Evolutionary conservation across 2,888 invertebrate genomes (phyloP).

Genomic region (Hypsopygia costalis): DNA sequence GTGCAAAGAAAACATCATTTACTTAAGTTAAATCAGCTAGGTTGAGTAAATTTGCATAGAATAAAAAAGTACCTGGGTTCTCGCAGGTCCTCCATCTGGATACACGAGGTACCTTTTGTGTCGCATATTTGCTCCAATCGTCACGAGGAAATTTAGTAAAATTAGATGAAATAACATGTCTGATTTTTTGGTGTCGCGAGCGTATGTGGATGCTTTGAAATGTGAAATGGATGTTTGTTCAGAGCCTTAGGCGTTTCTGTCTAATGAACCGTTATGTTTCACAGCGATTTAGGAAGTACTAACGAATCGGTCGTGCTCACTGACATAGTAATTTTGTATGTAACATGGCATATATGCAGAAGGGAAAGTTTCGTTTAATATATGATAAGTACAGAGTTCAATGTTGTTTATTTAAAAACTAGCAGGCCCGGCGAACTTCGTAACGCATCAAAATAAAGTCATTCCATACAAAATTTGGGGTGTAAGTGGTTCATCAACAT

Average conservation of each 20-base stretch:
- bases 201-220: conserved; percentile 54
- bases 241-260: conserved; percentile 49
- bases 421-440: no score
- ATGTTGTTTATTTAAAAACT: no score
- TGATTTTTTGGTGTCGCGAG: conserved; percentile 32
- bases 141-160: conserved; percentile 51
- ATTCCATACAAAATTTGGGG: no score
- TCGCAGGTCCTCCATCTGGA: conserved; percentile 78
- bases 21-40: conserved; percentile 59
- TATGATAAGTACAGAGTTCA: conserved; percentile 19
- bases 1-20: conserved; percentile 72
- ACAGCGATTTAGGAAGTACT: conserved; percentile 57
- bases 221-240: conserved; percentile 68
- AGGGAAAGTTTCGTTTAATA: conserved; percentile 16
- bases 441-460: no score
- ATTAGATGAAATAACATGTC: conserved; percentile 52
- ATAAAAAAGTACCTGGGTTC: conserved; percentile 76
- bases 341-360: not conserved
- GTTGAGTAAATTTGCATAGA: conserved; percentile 56
- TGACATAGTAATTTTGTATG: conserved; percentile 16
- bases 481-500: no score
- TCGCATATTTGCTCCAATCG: conserved; percentile 44
- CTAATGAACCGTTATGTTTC: conserved; percentile 79
- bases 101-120: conserved; percentile 80
- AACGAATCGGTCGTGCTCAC: conserved; percentile 30